A percentile compares a stretch with the other conserved stretches of the same genome.
Evolutionary conservation across 2,888 invertebrate genomes (phyloP).

Genomic region (Eristalis pertinax): DNA sequence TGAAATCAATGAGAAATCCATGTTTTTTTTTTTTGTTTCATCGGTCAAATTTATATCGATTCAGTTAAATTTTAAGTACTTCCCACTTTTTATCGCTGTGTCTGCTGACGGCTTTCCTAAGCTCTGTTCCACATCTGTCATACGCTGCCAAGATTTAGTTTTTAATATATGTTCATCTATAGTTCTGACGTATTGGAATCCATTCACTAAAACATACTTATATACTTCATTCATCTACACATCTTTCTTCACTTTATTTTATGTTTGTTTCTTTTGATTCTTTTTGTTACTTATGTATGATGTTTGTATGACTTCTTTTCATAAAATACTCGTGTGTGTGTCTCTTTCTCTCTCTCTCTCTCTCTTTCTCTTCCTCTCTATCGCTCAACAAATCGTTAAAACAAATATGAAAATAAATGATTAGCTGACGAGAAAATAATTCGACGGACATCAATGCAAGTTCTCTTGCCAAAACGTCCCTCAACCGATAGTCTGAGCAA

Average conservation of each 20-base stretch:
- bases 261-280: not conserved
- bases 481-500: constrained; percentile 84
- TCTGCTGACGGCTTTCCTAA: not conserved
- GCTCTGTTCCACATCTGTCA: not conserved
- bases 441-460: constrained; percentile 82
- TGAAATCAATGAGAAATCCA: too few species aligned
- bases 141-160: not conserved
- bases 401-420: constrained; percentile 55
- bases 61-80: not conserved
- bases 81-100: not conserved
- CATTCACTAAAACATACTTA: not conserved
- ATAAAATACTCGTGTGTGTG: constrained; percentile 15
- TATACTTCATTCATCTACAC: constrained; percentile 33
- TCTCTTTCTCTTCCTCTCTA: constrained; percentile 12
- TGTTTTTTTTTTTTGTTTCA: too few species aligned
- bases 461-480: constrained; percentile 83
- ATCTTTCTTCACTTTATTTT: constrained; percentile 7
- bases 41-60: too few species aligned
- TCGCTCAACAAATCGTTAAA: constrained; percentile 27
- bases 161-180: not conserved
- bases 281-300: constrained; percentile 14
- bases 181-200: constrained; percentile 1
- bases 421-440: constrained; percentile 81
- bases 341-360: constrained; percentile 2
- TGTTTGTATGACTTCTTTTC: constrained; percentile 30